Conservation (phyloP, 2,888 invertebrate genomes). For the Cybosia mesomella region DNA sequence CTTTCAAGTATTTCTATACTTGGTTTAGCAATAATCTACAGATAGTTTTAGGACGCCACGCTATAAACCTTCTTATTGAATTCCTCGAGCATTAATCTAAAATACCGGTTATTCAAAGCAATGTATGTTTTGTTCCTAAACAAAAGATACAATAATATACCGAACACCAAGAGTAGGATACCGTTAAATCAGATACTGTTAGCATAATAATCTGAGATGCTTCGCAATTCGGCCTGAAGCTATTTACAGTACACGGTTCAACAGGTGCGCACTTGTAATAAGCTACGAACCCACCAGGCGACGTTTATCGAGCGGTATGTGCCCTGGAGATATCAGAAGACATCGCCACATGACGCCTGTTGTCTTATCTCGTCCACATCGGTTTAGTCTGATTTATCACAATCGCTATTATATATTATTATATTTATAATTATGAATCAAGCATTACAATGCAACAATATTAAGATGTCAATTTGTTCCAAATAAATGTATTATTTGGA, state of each 20-base stretch:
- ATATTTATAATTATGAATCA: no score
- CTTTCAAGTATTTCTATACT: neutral
- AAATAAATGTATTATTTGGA: no score
- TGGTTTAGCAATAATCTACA: neutral
- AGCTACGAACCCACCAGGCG: neutral
- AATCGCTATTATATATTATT: no score
- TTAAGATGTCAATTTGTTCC: no score
- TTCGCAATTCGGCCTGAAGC: conserved; percentile 38
- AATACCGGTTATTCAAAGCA: conserved; percentile 17
- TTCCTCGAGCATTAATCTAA: conserved; percentile 27
- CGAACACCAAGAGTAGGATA: conserved; percentile 26
- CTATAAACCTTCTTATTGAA: neutral
- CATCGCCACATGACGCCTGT: neutral
- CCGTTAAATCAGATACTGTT: conserved; percentile 32
- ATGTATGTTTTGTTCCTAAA: conserved; percentile 22
- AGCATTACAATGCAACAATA: no score
- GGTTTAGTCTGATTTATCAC: no score
- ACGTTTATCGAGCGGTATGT: neutral
- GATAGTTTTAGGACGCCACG: neutral
- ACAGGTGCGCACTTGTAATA: conserved; percentile 38
- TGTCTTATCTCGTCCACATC: no score
- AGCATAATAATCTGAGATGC: conserved; percentile 37
- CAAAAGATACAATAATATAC: conserved; percentile 34
- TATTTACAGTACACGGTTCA: conserved; percentile 31
- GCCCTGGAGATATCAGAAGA: neutral